phyloP scores from a whole-genome alignment of 1,140 invertebrate species.

The Ceratitis capitata region DNA sequence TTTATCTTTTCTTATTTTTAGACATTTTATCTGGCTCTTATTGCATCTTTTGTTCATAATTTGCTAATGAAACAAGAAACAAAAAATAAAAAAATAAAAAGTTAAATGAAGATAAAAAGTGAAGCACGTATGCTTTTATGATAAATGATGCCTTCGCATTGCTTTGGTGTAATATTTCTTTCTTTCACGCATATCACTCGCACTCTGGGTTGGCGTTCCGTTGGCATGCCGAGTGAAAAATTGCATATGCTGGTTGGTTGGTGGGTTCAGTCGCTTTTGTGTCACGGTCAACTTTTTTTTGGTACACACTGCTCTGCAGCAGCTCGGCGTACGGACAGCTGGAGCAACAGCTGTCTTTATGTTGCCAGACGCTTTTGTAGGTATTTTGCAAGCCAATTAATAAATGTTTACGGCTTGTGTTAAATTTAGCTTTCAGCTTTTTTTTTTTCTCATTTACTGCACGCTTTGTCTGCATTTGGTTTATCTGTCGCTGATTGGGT shows the following conservation, averaged over 20 bases:
- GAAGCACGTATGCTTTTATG: background rate
- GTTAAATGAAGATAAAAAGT: background rate
- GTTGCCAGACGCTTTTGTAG: background rate
- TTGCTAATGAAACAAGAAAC: background rate
- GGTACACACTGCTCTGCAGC: background rate
- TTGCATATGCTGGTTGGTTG: background rate
- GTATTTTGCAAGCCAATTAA: background rate
- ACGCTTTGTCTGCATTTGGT: background rate
- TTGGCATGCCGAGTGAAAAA: background rate
- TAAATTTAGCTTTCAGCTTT: background rate
- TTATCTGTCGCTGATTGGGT: background rate
- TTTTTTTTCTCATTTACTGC: background rate
- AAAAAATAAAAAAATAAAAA: background rate
- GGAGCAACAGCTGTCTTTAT: background rate
- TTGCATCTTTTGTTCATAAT: conserved; percentile 13
- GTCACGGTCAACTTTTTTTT: conserved; percentile 12
- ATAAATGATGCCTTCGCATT: background rate
- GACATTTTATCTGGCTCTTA: background rate
- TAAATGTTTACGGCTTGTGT: background rate
- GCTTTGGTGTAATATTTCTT: conserved; percentile 2
- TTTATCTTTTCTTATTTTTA: background rate
- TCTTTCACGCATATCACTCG: background rate
- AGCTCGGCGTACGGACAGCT: background rate
- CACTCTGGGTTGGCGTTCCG: background rate
- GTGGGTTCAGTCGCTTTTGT: background rate